Percentiles rank a stretch among this genome's conserved stretches.
Conservation (phyloP, 2,113 vertebrate species). For the Noctilio leporinus region DNA sequence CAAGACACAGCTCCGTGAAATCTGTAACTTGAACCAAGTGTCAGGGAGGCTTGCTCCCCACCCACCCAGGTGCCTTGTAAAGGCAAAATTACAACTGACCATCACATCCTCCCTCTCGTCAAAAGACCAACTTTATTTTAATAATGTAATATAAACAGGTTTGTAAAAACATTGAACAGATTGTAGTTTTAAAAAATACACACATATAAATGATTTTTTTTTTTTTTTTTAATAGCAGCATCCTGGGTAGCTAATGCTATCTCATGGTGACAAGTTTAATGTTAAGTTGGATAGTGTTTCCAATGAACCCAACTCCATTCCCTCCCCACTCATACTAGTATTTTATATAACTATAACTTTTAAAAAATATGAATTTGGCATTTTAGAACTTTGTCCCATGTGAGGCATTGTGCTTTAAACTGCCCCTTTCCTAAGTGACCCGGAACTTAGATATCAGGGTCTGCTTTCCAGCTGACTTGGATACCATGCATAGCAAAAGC, state of each 20-base stretch:
- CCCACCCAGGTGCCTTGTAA: constrained; percentile 79
- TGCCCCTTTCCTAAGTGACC: constrained; percentile 79
- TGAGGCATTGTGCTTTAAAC: constrained; percentile 79
- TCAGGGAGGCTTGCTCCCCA: constrained; percentile 80
- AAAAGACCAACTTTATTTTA: constrained; percentile 77
- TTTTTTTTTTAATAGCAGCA: constrained; percentile 80
- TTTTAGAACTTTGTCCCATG: constrained; percentile 78
- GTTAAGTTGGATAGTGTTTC: constrained; percentile 49
- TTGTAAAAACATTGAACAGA: constrained; percentile 84
- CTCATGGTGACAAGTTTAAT: constrained; percentile 79
- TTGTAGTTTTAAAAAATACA: constrained; percentile 78
- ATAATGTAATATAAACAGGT: constrained; percentile 81
- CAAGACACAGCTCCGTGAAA: constrained; percentile 83
- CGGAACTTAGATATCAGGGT: constrained; percentile 72
- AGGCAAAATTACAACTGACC: constrained; percentile 80
- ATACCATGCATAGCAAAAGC: constrained; percentile 83
- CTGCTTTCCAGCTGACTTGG: constrained; percentile 73
- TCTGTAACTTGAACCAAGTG: constrained; percentile 81
- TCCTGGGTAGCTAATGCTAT: constrained; percentile 84
- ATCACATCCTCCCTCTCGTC: constrained; percentile 77
- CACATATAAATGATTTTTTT: constrained; percentile 59
- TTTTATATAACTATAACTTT: constrained; percentile 18
- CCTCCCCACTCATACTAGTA: background rate
- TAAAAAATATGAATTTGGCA: constrained; percentile 71
- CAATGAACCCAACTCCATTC: constrained; percentile 51